Conservation (phyloP, 1,140 invertebrate genomes). For the Acyrthosiphon pisum region DNA sequence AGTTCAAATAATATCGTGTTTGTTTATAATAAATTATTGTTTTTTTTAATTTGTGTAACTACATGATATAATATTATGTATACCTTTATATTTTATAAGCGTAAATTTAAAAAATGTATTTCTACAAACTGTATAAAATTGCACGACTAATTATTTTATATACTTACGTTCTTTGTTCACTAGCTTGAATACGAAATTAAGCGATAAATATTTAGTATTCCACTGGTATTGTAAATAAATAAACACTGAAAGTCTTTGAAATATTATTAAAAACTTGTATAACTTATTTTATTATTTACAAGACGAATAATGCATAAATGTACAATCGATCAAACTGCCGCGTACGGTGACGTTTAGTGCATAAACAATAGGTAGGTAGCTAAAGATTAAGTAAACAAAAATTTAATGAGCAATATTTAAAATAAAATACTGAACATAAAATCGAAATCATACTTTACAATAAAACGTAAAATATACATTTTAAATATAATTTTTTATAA, state of each 20-base stretch:
- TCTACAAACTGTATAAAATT: background rate
- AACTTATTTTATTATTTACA: background rate
- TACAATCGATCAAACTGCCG: background rate
- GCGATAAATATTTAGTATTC: background rate
- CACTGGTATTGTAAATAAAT: background rate
- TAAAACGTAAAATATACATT: background rate
- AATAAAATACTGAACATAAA: background rate
- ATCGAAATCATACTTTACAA: background rate
- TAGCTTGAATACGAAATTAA: background rate
- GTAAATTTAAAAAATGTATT: background rate
- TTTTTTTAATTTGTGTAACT: no score
- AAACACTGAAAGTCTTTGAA: background rate
- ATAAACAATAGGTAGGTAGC: background rate
- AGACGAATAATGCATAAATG: background rate
- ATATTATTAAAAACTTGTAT: constrained; percentile 1
- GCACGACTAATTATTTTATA: background rate
- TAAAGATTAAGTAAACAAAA: background rate
- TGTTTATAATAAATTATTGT: no score
- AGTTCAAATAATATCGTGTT: no score
- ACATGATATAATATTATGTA: background rate
- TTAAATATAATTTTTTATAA: background rate
- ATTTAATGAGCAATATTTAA: background rate
- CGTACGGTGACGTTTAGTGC: background rate
- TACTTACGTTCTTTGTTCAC: background rate
- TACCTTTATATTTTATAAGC: background rate